Base-by-base conservation (phyloP, 1,140 invertebrate species). In the Oncopodura yosiiana region DNA sequence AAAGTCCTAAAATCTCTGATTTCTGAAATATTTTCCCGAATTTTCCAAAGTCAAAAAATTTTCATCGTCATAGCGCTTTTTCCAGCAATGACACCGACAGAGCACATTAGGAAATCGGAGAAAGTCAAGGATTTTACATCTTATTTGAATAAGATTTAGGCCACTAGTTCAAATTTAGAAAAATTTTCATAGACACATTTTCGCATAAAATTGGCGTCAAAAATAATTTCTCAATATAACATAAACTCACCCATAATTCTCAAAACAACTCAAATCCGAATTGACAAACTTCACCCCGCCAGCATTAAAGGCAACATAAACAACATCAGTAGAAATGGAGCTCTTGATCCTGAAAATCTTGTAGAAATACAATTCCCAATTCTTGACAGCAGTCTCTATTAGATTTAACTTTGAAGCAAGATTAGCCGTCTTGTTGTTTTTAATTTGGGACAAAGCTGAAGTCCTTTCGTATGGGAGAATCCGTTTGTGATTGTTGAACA, bases 281-380 rank as follows among this genome's bases (percentile, higher is more conserved):
- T 50, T 52, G 3, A 61, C 54, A 2, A 61, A 30, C 43, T 56
- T 56, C 5, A 61, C 27, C 24, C 59, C 59, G 4, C 30, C 37
- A 8, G 21, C 43, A 36, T 53, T 61, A 1, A 57, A 49, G 3
- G 54, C 54, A 2, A 61, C 30, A 23, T 61, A 61, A 14, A 36
- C 41, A 3, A 53, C 59, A n/a, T 57, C 59, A 8, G 42, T 38
- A 4, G 50, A 58, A 5, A 49, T 61, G 14, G 30, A 8, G 6
- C 6, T 34, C 46, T 49, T 30, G 11, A 49, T 34, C 1, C 27
- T 27, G 23, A 49, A 49, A 14, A 49, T 37, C 34, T 30, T 49
- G 27, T 30, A 37, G 23, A 49, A 49, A n/a, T 49, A 49, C 19
- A 49, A 23, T 49, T 49, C 32, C 46, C 46, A 49, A n/a, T 49